These are phyloP conservation scores for Thymelicus lineola DNA, from an alignment of 2,888 invertebrate species.

Conservation along the genomic window DNA sequence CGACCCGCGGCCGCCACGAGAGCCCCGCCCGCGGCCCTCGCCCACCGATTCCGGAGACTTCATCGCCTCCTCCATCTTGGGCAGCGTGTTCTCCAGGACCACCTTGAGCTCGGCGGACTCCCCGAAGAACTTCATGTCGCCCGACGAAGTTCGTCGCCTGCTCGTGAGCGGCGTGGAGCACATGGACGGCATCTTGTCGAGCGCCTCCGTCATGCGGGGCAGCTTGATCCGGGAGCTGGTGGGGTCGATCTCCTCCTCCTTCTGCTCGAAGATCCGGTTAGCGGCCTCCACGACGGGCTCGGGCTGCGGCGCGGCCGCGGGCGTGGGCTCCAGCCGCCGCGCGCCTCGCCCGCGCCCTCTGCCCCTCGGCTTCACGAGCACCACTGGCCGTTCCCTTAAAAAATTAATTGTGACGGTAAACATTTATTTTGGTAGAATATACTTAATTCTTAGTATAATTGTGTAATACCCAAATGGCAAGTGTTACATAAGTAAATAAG, in stretches of 20 bases:
- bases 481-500: no score
- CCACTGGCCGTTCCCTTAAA: slow-evolving; percentile 73
- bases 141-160: slow-evolving; percentile 58
- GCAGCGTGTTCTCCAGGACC: slow-evolving; percentile 49
- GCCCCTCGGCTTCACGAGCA: slow-evolving; percentile 68
- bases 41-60: slow-evolving; percentile 59
- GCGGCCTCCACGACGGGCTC: slow-evolving; percentile 51
- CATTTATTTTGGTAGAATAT: no score
- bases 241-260: slow-evolving; percentile 65
- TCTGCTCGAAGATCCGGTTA: slow-evolving; percentile 50
- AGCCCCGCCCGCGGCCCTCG: slow-evolving; percentile 45
- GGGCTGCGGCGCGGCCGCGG: slow-evolving; percentile 48
- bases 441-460: no score
- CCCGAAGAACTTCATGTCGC: slow-evolving; percentile 54
- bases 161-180: slow-evolving; percentile 70
- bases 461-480: no score
- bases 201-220: slow-evolving; percentile 78
- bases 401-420: background rate
- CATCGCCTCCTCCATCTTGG: slow-evolving; percentile 57
- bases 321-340: slow-evolving; percentile 50
- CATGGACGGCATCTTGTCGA: slow-evolving; percentile 70
- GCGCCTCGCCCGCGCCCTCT: slow-evolving; percentile 71
- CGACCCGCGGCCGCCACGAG: slow-evolving; percentile 47
- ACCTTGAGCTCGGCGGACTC: slow-evolving; percentile 57
- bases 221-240: slow-evolving; percentile 77